Conservation (phyloP, 2,113 vertebrate species). For the Glaucidium brasilianum region DNA sequence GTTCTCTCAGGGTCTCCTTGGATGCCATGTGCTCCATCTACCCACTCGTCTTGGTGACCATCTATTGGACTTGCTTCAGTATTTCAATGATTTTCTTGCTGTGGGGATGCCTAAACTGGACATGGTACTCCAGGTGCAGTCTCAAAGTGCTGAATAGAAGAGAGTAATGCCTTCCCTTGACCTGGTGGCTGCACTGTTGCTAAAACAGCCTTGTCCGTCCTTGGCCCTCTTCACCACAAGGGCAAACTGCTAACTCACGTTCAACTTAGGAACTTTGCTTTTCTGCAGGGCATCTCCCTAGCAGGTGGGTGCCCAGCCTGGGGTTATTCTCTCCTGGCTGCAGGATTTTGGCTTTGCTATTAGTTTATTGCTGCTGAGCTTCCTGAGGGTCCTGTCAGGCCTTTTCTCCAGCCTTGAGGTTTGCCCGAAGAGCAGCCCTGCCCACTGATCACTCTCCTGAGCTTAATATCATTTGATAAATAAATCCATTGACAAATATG, state of each 20-base stretch:
- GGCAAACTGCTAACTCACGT: accelerated
- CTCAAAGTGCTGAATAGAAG: neutral
- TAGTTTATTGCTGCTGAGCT: neutral
- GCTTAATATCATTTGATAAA: neutral
- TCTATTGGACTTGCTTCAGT: neutral
- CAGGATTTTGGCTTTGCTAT: neutral
- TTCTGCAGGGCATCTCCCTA: neutral
- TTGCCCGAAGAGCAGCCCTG: neutral
- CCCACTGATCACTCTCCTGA: neutral
- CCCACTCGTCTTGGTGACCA: neutral
- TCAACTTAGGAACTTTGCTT: neutral
- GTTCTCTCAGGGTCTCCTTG: neutral
- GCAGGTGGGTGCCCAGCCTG: accelerated
- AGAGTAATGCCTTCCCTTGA: neutral
- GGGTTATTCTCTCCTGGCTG: neutral
- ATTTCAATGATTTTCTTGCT: neutral
- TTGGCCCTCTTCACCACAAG: neutral
- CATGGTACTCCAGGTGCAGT: accelerated
- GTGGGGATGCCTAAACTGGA: neutral
- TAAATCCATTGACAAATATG: neutral
- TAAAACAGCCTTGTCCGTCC: neutral
- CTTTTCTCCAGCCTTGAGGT: neutral
- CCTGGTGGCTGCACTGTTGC: neutral
- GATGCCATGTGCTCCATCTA: neutral
- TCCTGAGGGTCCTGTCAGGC: neutral